Conservation (phyloP, 2,797 vertebrate species). For the Enteromius fasciolatus region DNA sequence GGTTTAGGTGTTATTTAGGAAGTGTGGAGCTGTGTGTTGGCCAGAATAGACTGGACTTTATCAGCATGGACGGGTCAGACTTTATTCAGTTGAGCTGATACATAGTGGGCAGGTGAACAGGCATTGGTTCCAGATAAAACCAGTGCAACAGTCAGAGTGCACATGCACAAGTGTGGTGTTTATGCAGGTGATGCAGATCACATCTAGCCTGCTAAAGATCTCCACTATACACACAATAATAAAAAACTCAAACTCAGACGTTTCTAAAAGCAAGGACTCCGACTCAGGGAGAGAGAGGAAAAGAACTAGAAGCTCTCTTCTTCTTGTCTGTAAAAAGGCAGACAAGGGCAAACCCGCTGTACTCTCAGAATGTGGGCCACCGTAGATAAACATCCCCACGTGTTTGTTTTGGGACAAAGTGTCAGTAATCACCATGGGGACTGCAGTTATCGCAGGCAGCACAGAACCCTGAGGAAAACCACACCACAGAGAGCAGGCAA, state of each 20-base stretch:
- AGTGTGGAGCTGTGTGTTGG: neutral
- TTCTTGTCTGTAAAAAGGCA: constrained; percentile 63
- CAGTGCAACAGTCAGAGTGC: neutral
- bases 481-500: constrained; percentile 73
- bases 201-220: neutral
- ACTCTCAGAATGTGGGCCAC: constrained; percentile 78
- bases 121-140: neutral
- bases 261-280: neutral
- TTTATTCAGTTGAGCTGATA: constrained; percentile 5
- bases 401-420: constrained; percentile 87
- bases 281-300: neutral
- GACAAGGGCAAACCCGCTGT: constrained; percentile 82
- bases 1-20: constrained; percentile 26
- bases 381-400: constrained; percentile 86
- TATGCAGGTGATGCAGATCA: neutral
- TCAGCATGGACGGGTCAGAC: neutral
- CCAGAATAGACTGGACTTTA: constrained; percentile 21
- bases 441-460: constrained; percentile 88
- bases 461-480: constrained; percentile 83
- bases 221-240: neutral
- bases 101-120: neutral
- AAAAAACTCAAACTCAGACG: neutral
- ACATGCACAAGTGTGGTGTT: neutral
- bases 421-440: constrained; percentile 82
- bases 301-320: constrained; percentile 44